Conservation (phyloP, 2,888 invertebrate species). For the Empis livida region DNA sequence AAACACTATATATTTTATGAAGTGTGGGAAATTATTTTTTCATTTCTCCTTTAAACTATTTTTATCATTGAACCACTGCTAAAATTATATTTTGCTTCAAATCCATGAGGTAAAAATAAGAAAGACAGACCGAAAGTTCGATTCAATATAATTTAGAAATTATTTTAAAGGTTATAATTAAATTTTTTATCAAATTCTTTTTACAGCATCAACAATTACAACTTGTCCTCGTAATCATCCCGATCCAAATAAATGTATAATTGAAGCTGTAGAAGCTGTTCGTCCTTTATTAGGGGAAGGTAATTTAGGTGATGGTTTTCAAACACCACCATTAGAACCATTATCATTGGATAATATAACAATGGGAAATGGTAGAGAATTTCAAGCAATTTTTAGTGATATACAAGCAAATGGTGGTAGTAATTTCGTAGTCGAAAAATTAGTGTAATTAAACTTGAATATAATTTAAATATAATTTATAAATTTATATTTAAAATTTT, state of each 20-base stretch:
- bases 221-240: slow-evolving; percentile 33
- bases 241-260: slow-evolving; percentile 29
- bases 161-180: too few relatives aligned
- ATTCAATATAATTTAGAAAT: too few relatives aligned
- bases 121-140: too few relatives aligned
- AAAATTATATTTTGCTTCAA: too few relatives aligned
- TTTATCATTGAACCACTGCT: too few relatives aligned
- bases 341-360: slow-evolving; percentile 29
- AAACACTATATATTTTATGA: too few relatives aligned
- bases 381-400: slow-evolving; percentile 29
- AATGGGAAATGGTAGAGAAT: slow-evolving; percentile 28
- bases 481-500: slow-evolving; percentile 2
- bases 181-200: too few relatives aligned
- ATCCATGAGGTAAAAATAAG: too few relatives aligned
- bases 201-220: slow-evolving; percentile 25
- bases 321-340: slow-evolving; percentile 30
- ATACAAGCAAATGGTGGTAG: slow-evolving; percentile 32
- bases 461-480: neutral
- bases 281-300: slow-evolving; percentile 28
- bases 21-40: too few relatives aligned
- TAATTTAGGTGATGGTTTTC: slow-evolving; percentile 32
- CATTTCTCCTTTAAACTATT: too few relatives aligned
- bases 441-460: slow-evolving; percentile 19
- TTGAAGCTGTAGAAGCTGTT: slow-evolving; percentile 26
- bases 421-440: slow-evolving; percentile 31